Base-by-base conservation (phyloP, 2,113 vertebrate genomes). In the Macroglossus sobrinus region DNA sequence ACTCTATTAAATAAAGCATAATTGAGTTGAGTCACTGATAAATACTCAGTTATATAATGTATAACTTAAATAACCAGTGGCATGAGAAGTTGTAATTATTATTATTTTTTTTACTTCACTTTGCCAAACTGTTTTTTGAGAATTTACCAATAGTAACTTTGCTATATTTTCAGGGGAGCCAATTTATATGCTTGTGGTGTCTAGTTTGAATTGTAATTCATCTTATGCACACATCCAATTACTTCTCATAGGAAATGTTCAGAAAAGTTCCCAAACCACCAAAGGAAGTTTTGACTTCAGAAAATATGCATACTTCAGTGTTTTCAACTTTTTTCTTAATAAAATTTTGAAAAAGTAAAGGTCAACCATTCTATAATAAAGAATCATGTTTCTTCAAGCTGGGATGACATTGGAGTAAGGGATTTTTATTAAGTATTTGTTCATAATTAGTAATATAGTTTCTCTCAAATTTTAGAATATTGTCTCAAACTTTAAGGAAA, bases 171-270 rank as follows among this genome's bases (percentile, higher is more conserved):
- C 92, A 81, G 22, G 22, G 22, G 59, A 94, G 35, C 3, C 21
- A n/a, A 90, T 94, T 91, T 72, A 66, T 90, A 92, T 94, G 91
- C 68, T 61, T 47, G 9, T 0, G 35, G 74, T 92, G 87, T 89
- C 71, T 82, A 38, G 12, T 80, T 64, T 93, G 88, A 97, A 93
- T 92, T 96, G 28, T 88, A 88, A 97, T 96, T 97, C 81, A 69
- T 94, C 63, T 94, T 93, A 79, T 85, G 72, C 74, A 90, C 88
- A 97, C 66, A 93, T 86, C 72, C 90, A 97, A 97, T 97, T 96
- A 96, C 75, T 95, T 94, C 88, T 96, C 78, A 94, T 61, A 89
- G 84, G 64, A 92, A 78, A 6, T 7, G 69, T 74, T 89, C 92
- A 93, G 84, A 71, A 97, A 93, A 96, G 72, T 92, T 89, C 85